Percentiles rank a stretch among this genome's conserved stretches.
Conservation (phyloP, 2,888 invertebrate species). For the Platyscelio sp. region DNA sequence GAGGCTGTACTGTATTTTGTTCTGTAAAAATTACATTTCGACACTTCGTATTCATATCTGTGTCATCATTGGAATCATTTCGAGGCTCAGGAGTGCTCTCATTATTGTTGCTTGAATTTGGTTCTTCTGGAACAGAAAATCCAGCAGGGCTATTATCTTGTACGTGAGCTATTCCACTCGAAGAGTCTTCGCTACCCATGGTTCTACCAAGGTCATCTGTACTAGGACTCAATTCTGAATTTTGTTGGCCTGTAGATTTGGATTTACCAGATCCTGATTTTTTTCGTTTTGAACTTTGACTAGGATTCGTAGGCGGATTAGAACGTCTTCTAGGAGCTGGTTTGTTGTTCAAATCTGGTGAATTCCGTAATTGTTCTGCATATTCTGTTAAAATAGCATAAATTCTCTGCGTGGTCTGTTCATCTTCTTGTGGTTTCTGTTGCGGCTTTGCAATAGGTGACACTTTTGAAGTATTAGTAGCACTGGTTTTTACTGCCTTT, state of each 20-base stretch:
- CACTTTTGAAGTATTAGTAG: slow-evolving; percentile 88
- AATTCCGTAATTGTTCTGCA: slow-evolving; percentile 92
- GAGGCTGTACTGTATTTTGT: slow-evolving; percentile 79
- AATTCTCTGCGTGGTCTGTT: slow-evolving; percentile 93
- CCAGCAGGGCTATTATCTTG: slow-evolving; percentile 85
- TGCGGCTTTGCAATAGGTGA: slow-evolving; percentile 89
- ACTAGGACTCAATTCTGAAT: slow-evolving; percentile 87
- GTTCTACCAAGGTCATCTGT: slow-evolving; percentile 90
- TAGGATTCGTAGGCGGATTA: slow-evolving; percentile 91
- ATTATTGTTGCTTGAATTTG: slow-evolving; percentile 62
- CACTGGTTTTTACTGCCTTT: slow-evolving; percentile 87
- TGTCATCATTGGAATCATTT: slow-evolving; percentile 82
- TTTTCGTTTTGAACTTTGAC: slow-evolving; percentile 90
- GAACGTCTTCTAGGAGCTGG: slow-evolving; percentile 92
- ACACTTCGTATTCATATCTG: slow-evolving; percentile 79
- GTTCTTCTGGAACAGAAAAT: slow-evolving; percentile 82
- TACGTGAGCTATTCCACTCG: slow-evolving; percentile 87
- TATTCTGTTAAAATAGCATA: slow-evolving; percentile 93
- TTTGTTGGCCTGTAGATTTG: slow-evolving; percentile 85
- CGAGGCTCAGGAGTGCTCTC: slow-evolving; percentile 79
- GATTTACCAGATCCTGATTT: slow-evolving; percentile 88
- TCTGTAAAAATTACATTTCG: slow-evolving; percentile 83
- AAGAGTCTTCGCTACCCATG: slow-evolving; percentile 92
- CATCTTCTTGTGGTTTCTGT: slow-evolving; percentile 93
- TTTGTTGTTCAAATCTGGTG: slow-evolving; percentile 92